These are phyloP conservation scores for Bryconaethiops microstoma DNA, from an alignment of 2,797 vertebrate genomes.

Conservation along the genomic window DNA sequence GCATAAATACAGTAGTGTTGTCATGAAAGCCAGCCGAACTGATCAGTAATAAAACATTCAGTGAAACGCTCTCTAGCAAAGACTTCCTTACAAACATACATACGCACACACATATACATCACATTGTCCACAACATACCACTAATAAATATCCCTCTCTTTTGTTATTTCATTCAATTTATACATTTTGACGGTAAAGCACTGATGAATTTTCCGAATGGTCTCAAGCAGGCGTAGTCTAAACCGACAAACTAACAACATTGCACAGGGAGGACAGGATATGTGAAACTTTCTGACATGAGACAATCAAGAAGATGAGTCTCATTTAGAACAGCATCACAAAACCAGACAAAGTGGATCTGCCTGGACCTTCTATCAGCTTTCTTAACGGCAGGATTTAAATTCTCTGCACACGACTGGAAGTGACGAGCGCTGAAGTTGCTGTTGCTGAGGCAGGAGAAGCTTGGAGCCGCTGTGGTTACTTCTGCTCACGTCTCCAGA, in stretches of 20 bases:
- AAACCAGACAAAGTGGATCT: constrained; percentile 8
- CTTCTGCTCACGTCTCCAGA: constrained; percentile 94
- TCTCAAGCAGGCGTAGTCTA: constrained; percentile 32
- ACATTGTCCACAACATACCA: constrained; percentile 33
- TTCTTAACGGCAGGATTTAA: constrained; percentile 30
- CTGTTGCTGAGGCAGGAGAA: constrained; percentile 55
- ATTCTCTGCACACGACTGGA: constrained; percentile 45
- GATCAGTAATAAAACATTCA: constrained; percentile 31
- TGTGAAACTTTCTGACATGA: constrained; percentile 27
- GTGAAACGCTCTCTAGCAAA: neutral
- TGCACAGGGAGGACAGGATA: constrained; percentile 36
- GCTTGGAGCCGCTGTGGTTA: constrained; percentile 64
- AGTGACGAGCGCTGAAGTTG: constrained; percentile 35
- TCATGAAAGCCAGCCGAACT: constrained; percentile 60
- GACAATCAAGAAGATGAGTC: constrained; percentile 19
- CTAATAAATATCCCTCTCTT: constrained; percentile 42
- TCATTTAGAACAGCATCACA: constrained; percentile 15
- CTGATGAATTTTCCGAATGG: constrained; percentile 15
- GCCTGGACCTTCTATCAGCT: constrained; percentile 3
- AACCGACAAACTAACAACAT: constrained; percentile 26
- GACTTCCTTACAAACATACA: constrained; percentile 14
- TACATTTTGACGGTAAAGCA: constrained; percentile 36
- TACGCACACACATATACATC: constrained; percentile 47
- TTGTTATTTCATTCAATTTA: constrained; percentile 16
- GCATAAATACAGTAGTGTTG: constrained; percentile 73